A percentile compares a stretch with the other conserved stretches of the same genome.
Conservation (phyloP, 2,888 invertebrate species). For the Seira musarum region DNA sequence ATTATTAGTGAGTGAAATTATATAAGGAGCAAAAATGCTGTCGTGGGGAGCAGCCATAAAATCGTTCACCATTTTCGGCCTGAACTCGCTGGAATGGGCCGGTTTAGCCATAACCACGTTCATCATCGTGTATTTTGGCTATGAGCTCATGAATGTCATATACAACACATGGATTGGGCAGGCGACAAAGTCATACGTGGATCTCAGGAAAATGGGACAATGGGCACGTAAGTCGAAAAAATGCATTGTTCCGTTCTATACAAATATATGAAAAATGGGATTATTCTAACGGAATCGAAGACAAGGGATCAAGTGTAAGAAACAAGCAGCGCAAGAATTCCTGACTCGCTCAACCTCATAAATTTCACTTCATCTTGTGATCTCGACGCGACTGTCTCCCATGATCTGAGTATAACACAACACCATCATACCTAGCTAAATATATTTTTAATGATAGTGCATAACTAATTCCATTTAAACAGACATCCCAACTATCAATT, state of each 20-base stretch:
- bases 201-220: constrained; percentile 81
- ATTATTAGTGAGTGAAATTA: not conserved
- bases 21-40: constrained; percentile 52
- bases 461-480: too few relatives aligned
- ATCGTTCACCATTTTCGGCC: constrained; percentile 67
- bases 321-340: too few relatives aligned
- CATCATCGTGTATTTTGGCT: constrained; percentile 68
- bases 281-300: too few relatives aligned
- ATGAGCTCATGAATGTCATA: constrained; percentile 66
- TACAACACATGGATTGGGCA: constrained; percentile 73
- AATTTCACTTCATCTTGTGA: too few relatives aligned
- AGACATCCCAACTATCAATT: too few relatives aligned
- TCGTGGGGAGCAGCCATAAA: constrained; percentile 69
- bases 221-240: constrained; percentile 83
- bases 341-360: too few relatives aligned
- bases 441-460: too few relatives aligned
- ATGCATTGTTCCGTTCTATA: not conserved
- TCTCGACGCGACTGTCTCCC: too few relatives aligned
- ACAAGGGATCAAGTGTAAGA: too few relatives aligned
- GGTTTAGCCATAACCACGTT: constrained; percentile 67
- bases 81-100: constrained; percentile 69
- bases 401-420: too few relatives aligned
- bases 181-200: constrained; percentile 74
- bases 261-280: too few relatives aligned
- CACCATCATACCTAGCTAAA: too few relatives aligned